Conservation (phyloP, 2,888 invertebrate species). For the Cerastoderma edule region DNA sequence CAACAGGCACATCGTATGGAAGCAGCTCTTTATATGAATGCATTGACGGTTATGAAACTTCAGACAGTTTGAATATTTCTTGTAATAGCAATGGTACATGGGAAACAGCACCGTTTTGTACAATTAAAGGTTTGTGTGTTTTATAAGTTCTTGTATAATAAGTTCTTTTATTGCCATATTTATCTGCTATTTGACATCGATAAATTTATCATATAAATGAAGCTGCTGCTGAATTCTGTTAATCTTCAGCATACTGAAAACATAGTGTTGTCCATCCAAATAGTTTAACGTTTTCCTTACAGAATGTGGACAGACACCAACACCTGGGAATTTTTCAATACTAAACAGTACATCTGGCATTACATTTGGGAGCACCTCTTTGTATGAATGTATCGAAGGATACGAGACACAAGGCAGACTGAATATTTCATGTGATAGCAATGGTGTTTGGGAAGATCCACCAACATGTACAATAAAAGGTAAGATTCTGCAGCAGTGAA, state of each 20-base stretch:
- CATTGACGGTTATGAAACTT: neutral
- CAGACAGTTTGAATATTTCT: neutral
- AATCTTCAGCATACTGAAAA: too few relatives aligned
- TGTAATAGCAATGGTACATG: neutral
- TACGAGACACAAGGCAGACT: neutral
- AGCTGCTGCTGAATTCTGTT: too few relatives aligned
- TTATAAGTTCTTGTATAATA: too few relatives aligned
- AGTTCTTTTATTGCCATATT: too few relatives aligned
- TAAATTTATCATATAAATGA: too few relatives aligned
- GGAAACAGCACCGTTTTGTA: neutral
- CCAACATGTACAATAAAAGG: neutral
- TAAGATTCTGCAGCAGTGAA: neutral
- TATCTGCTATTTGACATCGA: too few relatives aligned
- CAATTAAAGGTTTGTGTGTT: neutral
- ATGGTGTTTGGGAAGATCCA: neutral
- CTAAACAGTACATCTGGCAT: neutral
- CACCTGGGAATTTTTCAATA: neutral
- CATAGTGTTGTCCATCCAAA: too few relatives aligned
- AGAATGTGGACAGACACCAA: neutral
- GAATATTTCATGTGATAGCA: neutral
- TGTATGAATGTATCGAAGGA: neutral
- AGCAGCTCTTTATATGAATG: neutral
- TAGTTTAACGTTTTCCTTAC: neutral
- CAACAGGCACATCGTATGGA: neutral
- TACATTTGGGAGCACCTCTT: neutral